Evolutionary conservation across 2,113 vertebrate genomes (phyloP).

Genomic region (Gallinago jamesoni): DNA sequence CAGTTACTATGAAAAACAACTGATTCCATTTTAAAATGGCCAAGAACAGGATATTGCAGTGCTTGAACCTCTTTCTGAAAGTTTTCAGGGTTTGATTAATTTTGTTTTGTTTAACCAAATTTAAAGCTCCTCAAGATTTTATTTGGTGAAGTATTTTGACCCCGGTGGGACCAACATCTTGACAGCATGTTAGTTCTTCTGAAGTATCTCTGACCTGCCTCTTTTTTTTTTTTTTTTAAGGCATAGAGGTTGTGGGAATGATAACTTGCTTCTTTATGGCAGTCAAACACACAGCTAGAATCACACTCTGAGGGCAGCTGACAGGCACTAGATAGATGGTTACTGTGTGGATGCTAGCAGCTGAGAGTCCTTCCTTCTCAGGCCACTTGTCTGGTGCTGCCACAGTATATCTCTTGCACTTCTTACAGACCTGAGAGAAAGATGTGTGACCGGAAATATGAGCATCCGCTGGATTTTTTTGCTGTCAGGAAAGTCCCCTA

Average conservation of each 20-base stretch:
- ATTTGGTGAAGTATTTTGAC: not conserved
- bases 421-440: not conserved
- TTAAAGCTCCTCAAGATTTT: not conserved
- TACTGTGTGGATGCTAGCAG: not conserved
- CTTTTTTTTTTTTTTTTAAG: not conserved
- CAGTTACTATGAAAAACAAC: not conserved
- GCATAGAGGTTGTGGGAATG: not conserved
- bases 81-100: not conserved
- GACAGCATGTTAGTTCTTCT: not conserved
- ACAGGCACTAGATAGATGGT: not conserved
- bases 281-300: not conserved
- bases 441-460: slow-evolving; percentile 36
- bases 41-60: not conserved
- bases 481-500: not conserved
- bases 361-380: not conserved
- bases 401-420: not conserved
- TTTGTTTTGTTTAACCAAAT: not conserved
- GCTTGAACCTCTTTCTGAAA: not conserved
- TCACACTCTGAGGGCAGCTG: not conserved
- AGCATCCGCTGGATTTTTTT: not conserved
- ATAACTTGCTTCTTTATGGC: not conserved
- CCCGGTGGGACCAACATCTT: not conserved
- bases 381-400: not conserved
- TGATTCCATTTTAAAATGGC: not conserved
- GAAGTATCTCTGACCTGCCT: not conserved